Percentiles rank a stretch among this genome's conserved stretches.
phyloP scores from a whole-genome alignment of 2,113 vertebrate genomes.

The Zosterops lateralis region DNA sequence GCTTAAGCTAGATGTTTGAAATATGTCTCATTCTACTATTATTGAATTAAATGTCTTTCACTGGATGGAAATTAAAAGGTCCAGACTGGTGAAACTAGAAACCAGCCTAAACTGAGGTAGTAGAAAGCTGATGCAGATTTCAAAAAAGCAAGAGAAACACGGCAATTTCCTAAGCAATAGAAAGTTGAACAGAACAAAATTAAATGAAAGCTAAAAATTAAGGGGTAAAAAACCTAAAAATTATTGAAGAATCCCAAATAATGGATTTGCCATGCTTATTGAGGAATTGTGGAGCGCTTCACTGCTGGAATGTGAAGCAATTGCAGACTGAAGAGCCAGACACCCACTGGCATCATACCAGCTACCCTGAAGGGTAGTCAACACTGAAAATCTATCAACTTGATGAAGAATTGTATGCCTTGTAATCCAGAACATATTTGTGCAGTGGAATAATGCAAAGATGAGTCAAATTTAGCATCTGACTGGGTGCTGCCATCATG shows the following conservation, averaged over 20 bases:
- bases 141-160: neutral
- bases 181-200: neutral
- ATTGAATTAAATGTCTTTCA: neutral
- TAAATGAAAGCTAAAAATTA: neutral
- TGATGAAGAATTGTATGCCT: neutral
- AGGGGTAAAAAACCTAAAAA: neutral
- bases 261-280: neutral
- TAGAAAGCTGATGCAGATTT: neutral
- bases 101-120: neutral
- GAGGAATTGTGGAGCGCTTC: neutral
- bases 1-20: neutral
- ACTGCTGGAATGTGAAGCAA: neutral
- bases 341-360: neutral
- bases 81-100: neutral
- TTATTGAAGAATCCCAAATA: neutral
- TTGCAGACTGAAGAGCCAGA: neutral
- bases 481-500: fast-evolving
- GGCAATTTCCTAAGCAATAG: neutral
- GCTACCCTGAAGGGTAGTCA: neutral
- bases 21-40: neutral
- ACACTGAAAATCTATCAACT: neutral
- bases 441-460: neutral
- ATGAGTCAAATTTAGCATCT: neutral
- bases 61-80: neutral
- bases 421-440: neutral